Base-by-base conservation (phyloP, 2,888 invertebrate species). In the Gastracanthus pulcherrimus region DNA sequence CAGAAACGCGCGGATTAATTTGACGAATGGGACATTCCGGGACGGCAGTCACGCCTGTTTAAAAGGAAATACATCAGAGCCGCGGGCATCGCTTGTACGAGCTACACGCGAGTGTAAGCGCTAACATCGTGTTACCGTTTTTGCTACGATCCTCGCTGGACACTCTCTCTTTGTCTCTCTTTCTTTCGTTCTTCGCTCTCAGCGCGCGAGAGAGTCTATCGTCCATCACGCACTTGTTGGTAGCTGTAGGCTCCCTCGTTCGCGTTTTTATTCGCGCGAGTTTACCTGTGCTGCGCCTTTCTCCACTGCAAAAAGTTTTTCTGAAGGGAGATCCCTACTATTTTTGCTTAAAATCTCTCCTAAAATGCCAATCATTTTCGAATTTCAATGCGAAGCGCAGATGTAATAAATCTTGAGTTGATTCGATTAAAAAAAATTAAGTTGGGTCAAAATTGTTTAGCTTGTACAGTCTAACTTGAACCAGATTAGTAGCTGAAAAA, bases 81-180 rank as follows among this genome's bases (percentile, higher is more conserved):
- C 7, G 55, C 31, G 51, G 45, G 71, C 16, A 13, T 45, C 74
- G 80, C 82, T 75, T n/a, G n/a, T 82, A 83, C 83, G 80, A 75
- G 80, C 74, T 76, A 81, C 83, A 81, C 67, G 74, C 74, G 84
- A n/a, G n/a, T n/a, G n/a, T n/a, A n/a, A n/a, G n/a, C n/a, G n/a
- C n/a, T 72, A 85, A 86, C 85, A 84, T 84, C 86, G 84, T 84
- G 86, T 84, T 84, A 78, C 80, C n/a, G 84, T 86, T 86, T 86
- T 86, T 86, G 83, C 84, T 62, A 74, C 81, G 82, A 84, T 85
- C 83, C 84, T 29, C 82, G 62, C 45, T 45, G 45, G 13, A 2
- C 41, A 13, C 41, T 41, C 41, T 41, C 45, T 45, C 45, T 45
- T n/a, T 45, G 16, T 13, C 16, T 9, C 45, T 26, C 23, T 9